Base-by-base conservation (phyloP, 2,113 vertebrate genomes). In the Phalacrocorax brasilianus region DNA sequence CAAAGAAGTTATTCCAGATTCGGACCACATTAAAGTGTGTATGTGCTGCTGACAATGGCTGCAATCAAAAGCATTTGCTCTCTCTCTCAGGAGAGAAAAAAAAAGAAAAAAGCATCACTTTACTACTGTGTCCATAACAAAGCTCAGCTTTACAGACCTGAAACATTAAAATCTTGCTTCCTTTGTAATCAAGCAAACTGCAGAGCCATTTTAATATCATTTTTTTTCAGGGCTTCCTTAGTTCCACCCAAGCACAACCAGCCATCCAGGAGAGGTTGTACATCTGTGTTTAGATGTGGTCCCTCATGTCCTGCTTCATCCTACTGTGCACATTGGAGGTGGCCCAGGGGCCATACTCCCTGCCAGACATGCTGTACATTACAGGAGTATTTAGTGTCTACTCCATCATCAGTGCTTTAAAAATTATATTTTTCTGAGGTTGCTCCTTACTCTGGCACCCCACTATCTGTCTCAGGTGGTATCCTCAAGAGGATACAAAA, bases 251-350 rank as follows among this genome's bases (percentile, higher is more conserved):
- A 68, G 56, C 49, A 47, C 33, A 76, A 79, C 4, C 62, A 91
- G n/a, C 45, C 45, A 53, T 9, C 40, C 58, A 62, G 49, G 44
- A 73, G 63, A 56, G 12, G 16, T 0, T 45, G 38, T 21, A 20
- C 17, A 5, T 14, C 20, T 32, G 47, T 61, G 16, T 45, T 85
- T 38, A 53, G 35, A 24, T 38, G 56, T 1, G 1, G 9, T 35
- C 27, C 35, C 28, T 79, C 45, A 14, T 5, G 24, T 52, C 67
- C 68, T 77, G 59, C 49, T 24, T 50, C 42, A n/a, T 66, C 26
- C 61, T 55, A 22, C 33, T 1, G 0, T 8, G 2, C 16, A 13
- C 0, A 4, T 11, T 55, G 45, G 45, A 61, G 70, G 26, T 71
- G n/a, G 33, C 33, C 44, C 23, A 55, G 55, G 65, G 66, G 49